Conservation (phyloP, 92 coral and sea anemone genomes). For the Ricordea florida region DNA sequence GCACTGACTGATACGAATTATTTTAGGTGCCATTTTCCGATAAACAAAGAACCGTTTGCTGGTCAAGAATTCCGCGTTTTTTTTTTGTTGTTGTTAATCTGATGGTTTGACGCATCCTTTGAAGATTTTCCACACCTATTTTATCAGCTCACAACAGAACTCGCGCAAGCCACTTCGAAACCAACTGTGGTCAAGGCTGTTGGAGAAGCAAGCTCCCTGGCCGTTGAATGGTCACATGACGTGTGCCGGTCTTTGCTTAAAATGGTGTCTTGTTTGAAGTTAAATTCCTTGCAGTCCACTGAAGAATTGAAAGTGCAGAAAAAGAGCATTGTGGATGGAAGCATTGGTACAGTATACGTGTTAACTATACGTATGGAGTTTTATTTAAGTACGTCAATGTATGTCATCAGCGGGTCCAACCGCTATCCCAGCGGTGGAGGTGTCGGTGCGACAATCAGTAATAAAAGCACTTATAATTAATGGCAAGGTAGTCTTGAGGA, state of each 20-base stretch:
- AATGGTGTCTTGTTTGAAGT: slow-evolving; percentile 14
- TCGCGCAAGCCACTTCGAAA: background rate
- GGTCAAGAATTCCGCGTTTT: too few relatives aligned
- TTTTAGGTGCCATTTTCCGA: too few relatives aligned
- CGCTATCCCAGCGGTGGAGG: too few relatives aligned
- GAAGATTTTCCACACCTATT: background rate
- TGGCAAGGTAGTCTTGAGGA: too few relatives aligned
- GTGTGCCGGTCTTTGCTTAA: slow-evolving; percentile 61
- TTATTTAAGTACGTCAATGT: background rate
- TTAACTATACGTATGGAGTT: background rate
- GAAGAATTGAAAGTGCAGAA: background rate
- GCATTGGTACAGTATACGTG: background rate
- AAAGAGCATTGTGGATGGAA: background rate
- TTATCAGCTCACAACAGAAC: slow-evolving; percentile 22
- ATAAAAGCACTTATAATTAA: too few relatives aligned
- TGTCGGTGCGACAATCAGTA: too few relatives aligned
- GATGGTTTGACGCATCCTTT: background rate
- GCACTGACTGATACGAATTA: too few relatives aligned
- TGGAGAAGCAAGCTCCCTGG: slow-evolving; percentile 68
- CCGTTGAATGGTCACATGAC: slow-evolving; percentile 83
- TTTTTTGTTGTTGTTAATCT: too few relatives aligned
- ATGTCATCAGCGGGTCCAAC: background rate
- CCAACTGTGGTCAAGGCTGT: slow-evolving; percentile 11
- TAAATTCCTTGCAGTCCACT: background rate
- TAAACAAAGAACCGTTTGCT: too few relatives aligned